Percentiles rank a stretch among this genome's conserved stretches.
Conservation (phyloP, 2,797 vertebrate species). For the Glossophaga mutica region DNA sequence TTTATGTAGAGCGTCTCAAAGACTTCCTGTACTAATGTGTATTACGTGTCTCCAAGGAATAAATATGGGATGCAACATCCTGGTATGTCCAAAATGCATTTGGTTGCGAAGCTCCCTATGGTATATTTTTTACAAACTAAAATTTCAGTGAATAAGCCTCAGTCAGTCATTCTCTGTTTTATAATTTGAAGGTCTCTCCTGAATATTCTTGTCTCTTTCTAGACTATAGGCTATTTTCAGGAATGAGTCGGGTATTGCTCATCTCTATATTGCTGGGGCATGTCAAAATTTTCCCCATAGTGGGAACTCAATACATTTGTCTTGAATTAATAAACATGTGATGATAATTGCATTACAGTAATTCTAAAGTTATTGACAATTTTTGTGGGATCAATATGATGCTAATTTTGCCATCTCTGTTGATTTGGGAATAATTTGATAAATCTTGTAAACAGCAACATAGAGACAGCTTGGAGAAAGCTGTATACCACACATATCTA, state of each 20-base stretch:
- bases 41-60: neutral
- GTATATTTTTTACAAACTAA: neutral
- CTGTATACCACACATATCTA: neutral
- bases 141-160: neutral
- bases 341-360: neutral
- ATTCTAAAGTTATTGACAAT: neutral
- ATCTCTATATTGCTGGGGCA: neutral
- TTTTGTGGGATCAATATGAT: neutral
- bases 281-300: neutral
- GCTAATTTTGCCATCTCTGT: neutral
- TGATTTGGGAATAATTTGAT: neutral
- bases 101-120: neutral
- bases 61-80: no score
- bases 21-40: neutral
- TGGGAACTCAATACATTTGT: neutral
- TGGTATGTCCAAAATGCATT: neutral
- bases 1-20: neutral
- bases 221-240: neutral
- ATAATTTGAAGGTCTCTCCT: neutral
- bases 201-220: neutral
- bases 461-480: neutral
- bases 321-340: neutral
- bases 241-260: neutral
- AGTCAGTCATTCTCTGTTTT: neutral
- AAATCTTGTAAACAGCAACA: neutral